Evolutionary conservation across 35 echinoderm and acorn worm species (phyloP), one percentile per base, ranked within the genome.

Genomic region (Antedon bifida): DNA sequence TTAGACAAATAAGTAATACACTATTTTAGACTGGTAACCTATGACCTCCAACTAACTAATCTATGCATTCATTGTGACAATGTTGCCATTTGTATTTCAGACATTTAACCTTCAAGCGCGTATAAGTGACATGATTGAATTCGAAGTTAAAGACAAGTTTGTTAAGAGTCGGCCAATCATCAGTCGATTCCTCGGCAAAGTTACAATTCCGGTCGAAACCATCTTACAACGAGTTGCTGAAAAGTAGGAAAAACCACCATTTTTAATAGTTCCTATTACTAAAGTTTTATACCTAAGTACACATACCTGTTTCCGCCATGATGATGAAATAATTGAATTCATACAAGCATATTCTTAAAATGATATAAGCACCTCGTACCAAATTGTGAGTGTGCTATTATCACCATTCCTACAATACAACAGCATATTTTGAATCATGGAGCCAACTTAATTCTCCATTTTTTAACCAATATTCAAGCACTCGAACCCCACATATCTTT

Each of bases 81-180:
- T n/a, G n/a, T 77, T 32, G 19, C 11, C 31, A 10, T 77, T 35
- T 64, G 5, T 74, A 19, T 34, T 17, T 0, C 79, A 99, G 95
- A 86, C 85, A 74, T 99, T 99, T 45, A 85, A 91, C 39, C 93
- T 99, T 75, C 89, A 78, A 29, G 91, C 88, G 21, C 83, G 79
- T 13, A 88, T 83, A 14, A 92, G 87, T 31, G 95, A 99, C 77
- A 85, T 93, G 14, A 82, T 99, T 35, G 95, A 99, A 79, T 42
- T 99, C 13, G 95, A 99, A 64, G 85, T 99, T 7, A 99, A 99
- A 74, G 95, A 97, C 85, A 97, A 97, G 83, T 97, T 99, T 87
- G 88, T 79, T 39, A 89, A 89, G 83, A 90, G 87, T 78, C 77
- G 88, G 45, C 95, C 91, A 31, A 92, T 97, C 85, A 97, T 97